Percentiles rank a stretch among this genome's conserved stretches.
Evolutionary conservation across 2,797 vertebrate genomes (phyloP).

Genomic region (Acanthiza pusilla): DNA sequence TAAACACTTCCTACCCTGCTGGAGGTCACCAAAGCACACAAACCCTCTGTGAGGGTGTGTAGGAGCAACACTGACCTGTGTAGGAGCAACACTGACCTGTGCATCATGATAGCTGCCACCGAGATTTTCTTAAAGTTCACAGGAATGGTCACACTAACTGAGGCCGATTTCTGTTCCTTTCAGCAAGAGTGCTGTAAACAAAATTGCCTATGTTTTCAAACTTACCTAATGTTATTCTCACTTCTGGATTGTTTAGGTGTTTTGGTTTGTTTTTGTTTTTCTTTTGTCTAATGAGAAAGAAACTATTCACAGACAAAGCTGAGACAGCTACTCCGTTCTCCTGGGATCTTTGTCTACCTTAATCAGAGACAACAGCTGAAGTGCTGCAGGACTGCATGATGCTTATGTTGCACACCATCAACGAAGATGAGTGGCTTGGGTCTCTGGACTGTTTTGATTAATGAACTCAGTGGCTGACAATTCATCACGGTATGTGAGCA

Average conservation of each 20-base stretch:
- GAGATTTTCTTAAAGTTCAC: neutral
- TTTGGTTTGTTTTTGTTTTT: neutral
- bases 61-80: neutral
- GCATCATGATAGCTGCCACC: neutral
- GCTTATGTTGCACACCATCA: neutral
- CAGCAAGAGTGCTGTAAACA: neutral
- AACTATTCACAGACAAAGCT: neutral
- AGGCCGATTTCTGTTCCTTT: neutral
- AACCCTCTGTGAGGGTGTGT: neutral
- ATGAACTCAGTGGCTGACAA: neutral
- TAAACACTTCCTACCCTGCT: neutral
- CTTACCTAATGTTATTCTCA: neutral
- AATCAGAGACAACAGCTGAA: neutral
- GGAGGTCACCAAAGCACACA: neutral
- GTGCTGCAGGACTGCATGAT: neutral
- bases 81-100: neutral
- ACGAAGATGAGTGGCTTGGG: neutral
- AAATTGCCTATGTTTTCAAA: neutral
- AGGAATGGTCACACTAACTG: neutral
- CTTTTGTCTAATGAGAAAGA: neutral
- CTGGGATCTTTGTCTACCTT: neutral
- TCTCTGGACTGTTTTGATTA: neutral
- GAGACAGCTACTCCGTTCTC: neutral
- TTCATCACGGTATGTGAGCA: neutral
- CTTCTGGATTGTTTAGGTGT: neutral